Conservation (phyloP, 2,888 invertebrate species). For the Pasiphila rectangulata region DNA sequence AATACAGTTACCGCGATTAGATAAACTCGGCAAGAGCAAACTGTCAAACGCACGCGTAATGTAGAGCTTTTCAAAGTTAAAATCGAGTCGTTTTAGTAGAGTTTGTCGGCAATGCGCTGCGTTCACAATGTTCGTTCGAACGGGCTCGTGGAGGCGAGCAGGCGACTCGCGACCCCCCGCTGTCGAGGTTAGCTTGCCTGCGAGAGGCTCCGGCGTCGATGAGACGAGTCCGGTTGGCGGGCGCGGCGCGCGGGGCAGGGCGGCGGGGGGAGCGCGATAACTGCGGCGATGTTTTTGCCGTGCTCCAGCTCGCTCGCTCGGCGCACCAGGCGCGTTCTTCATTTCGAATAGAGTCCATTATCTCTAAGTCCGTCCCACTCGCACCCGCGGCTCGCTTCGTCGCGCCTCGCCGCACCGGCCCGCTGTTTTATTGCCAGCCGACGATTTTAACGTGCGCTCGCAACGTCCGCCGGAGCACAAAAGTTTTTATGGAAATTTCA, state of each 20-base stretch:
- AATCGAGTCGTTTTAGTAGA: slow-evolving; percentile 58
- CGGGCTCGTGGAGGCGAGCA: slow-evolving; percentile 49
- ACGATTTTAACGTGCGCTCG: slow-evolving; percentile 81
- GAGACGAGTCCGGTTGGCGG: slow-evolving; percentile 64
- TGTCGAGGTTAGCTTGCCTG: slow-evolving; percentile 74
- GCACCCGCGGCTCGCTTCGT: slow-evolving; percentile 65
- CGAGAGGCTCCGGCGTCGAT: slow-evolving; percentile 72
- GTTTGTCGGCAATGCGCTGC: slow-evolving; percentile 51
- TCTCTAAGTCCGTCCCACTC: slow-evolving; percentile 69
- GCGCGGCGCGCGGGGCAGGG: slow-evolving; percentile 42
- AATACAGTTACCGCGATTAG: slow-evolving; percentile 54
- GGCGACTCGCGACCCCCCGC: slow-evolving; percentile 74
- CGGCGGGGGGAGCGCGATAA: slow-evolving; percentile 61
- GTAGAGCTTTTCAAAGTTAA: slow-evolving; percentile 63
- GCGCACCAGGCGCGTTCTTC: slow-evolving; percentile 75
- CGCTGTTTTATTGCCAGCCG: slow-evolving; percentile 81
- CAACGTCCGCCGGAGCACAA: slow-evolving; percentile 80
- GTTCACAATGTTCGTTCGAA: slow-evolving; percentile 53
- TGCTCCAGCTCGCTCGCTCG: slow-evolving; percentile 74
- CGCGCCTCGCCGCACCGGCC: slow-evolving; percentile 79
- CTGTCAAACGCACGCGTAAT: slow-evolving; percentile 59
- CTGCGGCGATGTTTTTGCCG: slow-evolving; percentile 78
- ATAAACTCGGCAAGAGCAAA: slow-evolving; percentile 52
- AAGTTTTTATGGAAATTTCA: slow-evolving; percentile 82
- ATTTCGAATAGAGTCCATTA: slow-evolving; percentile 78